Base-by-base conservation (phyloP, 2,113 vertebrate genomes). In the Orientallactaga bullata region DNA sequence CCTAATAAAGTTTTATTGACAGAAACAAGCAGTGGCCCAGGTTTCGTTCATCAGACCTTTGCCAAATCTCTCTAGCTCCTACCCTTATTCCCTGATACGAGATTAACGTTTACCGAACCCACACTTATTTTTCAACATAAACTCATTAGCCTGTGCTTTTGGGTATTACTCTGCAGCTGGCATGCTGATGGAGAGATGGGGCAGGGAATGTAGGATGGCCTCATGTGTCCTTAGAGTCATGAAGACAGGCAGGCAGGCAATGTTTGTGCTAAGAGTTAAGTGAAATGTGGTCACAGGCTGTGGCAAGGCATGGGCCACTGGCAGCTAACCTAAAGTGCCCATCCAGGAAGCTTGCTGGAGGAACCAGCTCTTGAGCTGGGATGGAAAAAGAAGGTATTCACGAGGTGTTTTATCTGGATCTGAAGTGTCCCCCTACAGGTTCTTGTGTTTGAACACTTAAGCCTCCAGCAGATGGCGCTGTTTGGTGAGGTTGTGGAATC, bases 1-100 rank as follows among this genome's bases (percentile, higher is more conserved):
- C 35, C 23, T 30, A 39, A 30, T n/a, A 85, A 90, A 95, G 42
- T 83, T 71, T 88, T 88, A 95, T 96, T 90, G 66, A 93, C 35
- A 77, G 60, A 95, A 80, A 37, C 21, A 66, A 84, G 39, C 17
- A 23, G 3, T 6, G 21, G 83, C 21, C 13, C 63, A 47, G 71
- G 39, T 60, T 63, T 65, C 39, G 21, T 24, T 60, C 32, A 7
- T 23, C 23, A 20, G 16, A 66, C 47, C 7, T 84, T 88, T 30
- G 37, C 69, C 4, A 47, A 63, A 8, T 21, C 30, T 24, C 7
- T 16, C 39, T 32, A 55, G 1, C 5, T 10, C 21, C 37, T 24
- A 7, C 1, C 63, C 32, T 39, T 69, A 9, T 39, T 47, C 69
- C 15, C 60, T 76, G 23, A 61, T 81, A 69, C 58, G 42, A 61